phyloP scores from a whole-genome alignment of 2,888 invertebrate genomes.

The Oligia fasciuncula region DNA sequence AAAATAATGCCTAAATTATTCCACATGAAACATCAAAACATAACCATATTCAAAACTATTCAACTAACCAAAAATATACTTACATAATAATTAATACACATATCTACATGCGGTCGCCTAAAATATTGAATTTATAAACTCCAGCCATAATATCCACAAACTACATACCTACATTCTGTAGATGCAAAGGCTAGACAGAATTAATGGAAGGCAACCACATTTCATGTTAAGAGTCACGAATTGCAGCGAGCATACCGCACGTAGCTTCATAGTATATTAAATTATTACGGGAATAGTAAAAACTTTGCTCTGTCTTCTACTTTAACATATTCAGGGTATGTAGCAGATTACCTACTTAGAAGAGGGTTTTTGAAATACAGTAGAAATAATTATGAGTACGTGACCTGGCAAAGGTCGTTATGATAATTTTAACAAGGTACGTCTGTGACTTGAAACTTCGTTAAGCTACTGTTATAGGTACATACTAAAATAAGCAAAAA shows the following conservation, averaged over 20 bases:
- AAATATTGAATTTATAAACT: constrained; percentile 16
- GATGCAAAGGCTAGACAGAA: constrained; percentile 44
- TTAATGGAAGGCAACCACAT: constrained; percentile 58
- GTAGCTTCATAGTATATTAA: constrained; percentile 31
- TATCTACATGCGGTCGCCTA: not conserved
- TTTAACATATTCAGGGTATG: not conserved
- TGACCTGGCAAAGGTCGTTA: not conserved
- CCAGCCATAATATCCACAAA: constrained; percentile 2
- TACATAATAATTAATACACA: not conserved
- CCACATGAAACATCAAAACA: not conserved
- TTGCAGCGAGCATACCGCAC: constrained; percentile 37
- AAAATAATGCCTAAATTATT: not conserved
- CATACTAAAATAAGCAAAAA: not conserved
- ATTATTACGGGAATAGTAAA: constrained; percentile 14
- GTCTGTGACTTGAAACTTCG: not conserved
- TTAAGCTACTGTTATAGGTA: not conserved
- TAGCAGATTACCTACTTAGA: not conserved
- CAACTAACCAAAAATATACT: not conserved
- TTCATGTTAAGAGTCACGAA: constrained; percentile 53
- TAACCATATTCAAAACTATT: constrained; percentile 1
- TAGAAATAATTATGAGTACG: not conserved
- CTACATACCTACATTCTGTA: constrained; percentile 27
- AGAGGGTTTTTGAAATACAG: not conserved
- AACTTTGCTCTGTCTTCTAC: not conserved
- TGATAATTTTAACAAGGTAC: too few species aligned